Base-by-base conservation (phyloP, 2,888 invertebrate species). In the Agonopterix alstromeriana region DNA sequence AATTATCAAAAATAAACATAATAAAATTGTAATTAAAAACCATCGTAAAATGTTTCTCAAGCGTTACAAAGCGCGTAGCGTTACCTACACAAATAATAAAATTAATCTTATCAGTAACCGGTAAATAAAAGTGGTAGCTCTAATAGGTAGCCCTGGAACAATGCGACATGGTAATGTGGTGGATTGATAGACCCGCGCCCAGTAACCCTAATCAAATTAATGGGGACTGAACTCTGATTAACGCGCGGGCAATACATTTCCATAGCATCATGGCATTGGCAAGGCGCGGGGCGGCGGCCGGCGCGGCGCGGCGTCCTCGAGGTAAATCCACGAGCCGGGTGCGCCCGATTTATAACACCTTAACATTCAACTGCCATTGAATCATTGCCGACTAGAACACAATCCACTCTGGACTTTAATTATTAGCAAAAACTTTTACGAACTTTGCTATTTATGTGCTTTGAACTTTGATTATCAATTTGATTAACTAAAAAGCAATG, bases 141-240 rank as follows among this genome's bases (percentile, higher is more conserved):
- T 27, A 27, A 27, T 10, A 14, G 53, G 43, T 48, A 46, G 46
- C 54, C 42, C 42, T 53, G 54, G 48, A 48, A 11, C 10, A 11
- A 60, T 62, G 63, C 71, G 76, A 73, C 83, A 86, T 86, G 87
- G 83, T 86, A 85, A 88, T 86, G 82, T 67, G 75, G 61, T 63
- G 80, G 85, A 87, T 87, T 87, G 86, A 87, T 87, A 82, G 85
- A 56, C 81, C 86, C 82, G 75, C 85, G 81, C 86, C 87, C 83
- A 87, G 77, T 87, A 88, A 88, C 88, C 88, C 87, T 87, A 88
- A 88, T 88, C 86, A 88, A 87, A 88, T 84, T 84, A 86, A 88
- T 87, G 83, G 83, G 76, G 74, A 74, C 80, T 78, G 77, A 79
- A 77, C 84, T 75, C 82, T 88, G 88, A 88, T 88, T 88, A 88